phyloP scores from a whole-genome alignment of 2,888 invertebrate species.

The Sclerodermus sp. region DNA sequence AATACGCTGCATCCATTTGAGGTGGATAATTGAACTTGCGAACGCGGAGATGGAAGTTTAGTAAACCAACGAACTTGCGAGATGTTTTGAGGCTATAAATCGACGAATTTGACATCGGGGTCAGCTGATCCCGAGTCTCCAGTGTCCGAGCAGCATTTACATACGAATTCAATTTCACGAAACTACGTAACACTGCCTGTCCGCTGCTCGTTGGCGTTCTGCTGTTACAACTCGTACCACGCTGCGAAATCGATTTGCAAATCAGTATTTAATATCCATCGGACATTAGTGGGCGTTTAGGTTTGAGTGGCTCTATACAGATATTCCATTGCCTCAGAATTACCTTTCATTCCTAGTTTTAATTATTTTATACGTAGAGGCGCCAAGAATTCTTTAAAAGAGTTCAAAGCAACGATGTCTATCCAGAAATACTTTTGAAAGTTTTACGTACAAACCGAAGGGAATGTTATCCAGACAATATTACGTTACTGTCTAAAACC shows the following conservation, averaged over 20 bases:
- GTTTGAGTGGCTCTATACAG: too few species aligned
- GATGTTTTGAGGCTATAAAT: conserved; percentile 6
- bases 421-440: too few species aligned
- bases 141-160: conserved; percentile 7
- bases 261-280: conserved; percentile 1
- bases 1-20: background rate
- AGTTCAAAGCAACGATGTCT: too few species aligned
- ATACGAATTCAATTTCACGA: conserved; percentile 15
- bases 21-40: conserved; percentile 8
- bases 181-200: conserved; percentile 11
- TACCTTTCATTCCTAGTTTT: too few species aligned
- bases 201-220: background rate
- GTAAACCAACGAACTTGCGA: background rate
- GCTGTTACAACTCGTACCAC: conserved; percentile 8
- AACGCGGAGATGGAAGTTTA: background rate
- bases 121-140: conserved; percentile 2
- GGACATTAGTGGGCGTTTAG: too few species aligned
- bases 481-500: too few species aligned
- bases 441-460: too few species aligned
- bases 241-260: conserved; percentile 12
- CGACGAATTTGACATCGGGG: background rate
- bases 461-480: too few species aligned
- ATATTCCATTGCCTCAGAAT: too few species aligned
- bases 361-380: too few species aligned
- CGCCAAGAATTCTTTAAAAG: too few species aligned